A percentile compares a stretch with the other conserved stretches of the same genome.
These are phyloP conservation scores for Meriones psammophilus DNA, from an alignment of 2,797 vertebrate genomes.

Conservation along the genomic window DNA sequence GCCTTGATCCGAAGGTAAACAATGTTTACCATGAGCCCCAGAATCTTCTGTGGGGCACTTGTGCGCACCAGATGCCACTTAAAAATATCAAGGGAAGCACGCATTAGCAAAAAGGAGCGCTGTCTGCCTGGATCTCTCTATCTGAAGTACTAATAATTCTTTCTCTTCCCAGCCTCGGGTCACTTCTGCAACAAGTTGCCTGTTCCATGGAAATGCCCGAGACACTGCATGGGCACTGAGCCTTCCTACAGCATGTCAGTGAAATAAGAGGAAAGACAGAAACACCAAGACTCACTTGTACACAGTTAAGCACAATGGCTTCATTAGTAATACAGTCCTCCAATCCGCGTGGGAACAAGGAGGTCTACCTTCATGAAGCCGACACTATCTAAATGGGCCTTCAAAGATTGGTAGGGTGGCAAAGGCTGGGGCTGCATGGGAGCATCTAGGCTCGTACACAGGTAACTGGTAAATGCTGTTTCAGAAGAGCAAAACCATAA, in stretches of 20 bases:
- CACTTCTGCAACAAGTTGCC: neutral
- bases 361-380: neutral
- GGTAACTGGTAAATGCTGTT: neutral
- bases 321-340: neutral
- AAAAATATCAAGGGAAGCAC: neutral
- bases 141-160: neutral
- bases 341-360: neutral
- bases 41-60: neutral
- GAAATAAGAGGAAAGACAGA: neutral
- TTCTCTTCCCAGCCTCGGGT: neutral
- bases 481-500: neutral
- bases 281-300: neutral
- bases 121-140: neutral
- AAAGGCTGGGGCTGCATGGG: neutral
- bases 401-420: neutral
- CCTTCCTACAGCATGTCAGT: neutral
- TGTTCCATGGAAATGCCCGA: fast-evolving
- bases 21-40: neutral
- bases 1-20: neutral
- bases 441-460: neutral
- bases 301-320: neutral
- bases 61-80: neutral
- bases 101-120: neutral
- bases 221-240: neutral
- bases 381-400: neutral